Percentiles rank a stretch among this genome's conserved stretches.
Evolutionary conservation across 2,888 invertebrate species (phyloP).

Genomic region (Serripes groenlandicus): DNA sequence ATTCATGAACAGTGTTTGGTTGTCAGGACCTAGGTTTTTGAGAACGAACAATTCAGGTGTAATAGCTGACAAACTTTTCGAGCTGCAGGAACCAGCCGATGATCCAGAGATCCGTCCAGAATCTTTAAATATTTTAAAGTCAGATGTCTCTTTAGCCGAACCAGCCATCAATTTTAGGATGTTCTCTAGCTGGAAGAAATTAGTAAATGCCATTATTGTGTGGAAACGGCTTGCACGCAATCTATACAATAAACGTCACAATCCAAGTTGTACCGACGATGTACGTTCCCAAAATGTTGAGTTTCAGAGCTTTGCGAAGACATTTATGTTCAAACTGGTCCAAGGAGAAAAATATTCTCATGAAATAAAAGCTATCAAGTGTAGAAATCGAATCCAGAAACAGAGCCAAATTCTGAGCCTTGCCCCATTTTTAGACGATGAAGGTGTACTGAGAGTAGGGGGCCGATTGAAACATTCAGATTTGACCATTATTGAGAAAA

Average conservation of each 20-base stretch:
- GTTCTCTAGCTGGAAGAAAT: background rate
- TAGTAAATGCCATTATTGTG: background rate
- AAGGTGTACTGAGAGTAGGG: background rate
- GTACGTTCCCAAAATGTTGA: background rate
- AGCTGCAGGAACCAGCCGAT: background rate
- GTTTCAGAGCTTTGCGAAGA: background rate
- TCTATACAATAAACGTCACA: background rate
- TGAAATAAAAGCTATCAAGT: background rate
- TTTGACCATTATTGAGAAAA: background rate
- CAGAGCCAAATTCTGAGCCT: background rate
- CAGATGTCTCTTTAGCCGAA: too few species aligned
- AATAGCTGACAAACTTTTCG: background rate
- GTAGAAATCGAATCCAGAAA: background rate
- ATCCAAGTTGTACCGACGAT: background rate
- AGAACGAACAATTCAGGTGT: background rate
- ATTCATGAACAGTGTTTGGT: background rate
- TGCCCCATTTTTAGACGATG: background rate
- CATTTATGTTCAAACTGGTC: background rate
- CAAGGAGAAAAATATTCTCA: background rate
- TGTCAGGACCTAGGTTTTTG: background rate
- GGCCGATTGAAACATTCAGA: background rate
- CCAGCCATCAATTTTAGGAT: background rate
- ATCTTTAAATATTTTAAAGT: background rate
- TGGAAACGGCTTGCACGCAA: too few species aligned
- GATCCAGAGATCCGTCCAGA: conserved; percentile 18